Base-by-base conservation (phyloP, 2,888 invertebrate species). In the Oeneis ivallda region DNA sequence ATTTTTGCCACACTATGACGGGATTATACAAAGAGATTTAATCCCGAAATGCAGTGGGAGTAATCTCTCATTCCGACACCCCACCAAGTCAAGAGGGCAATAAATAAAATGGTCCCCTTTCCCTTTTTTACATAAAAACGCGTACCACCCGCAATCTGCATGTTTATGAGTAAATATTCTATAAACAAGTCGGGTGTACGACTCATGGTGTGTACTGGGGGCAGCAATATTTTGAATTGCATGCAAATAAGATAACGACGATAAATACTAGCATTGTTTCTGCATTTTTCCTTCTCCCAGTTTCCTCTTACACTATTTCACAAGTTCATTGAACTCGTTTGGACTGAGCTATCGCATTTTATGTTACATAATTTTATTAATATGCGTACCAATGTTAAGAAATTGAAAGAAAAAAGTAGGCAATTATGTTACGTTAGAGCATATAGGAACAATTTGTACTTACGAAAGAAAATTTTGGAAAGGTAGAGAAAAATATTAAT, bases 141-240 rank as follows among this genome's bases (percentile, higher is more conserved):
- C 86, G 85, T 85, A 89, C 86, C 91, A 86, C 89, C 87, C 89
- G 84, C 91, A 91, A 91, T 91, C 91, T 92, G 87, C 92, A 91
- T 91, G 90, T 91, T 91, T 91, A 92, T 91, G 90, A 89, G 89
- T 80, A 86, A 86, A 89, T 88, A 90, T 91, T 91, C 89, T 91
- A 91, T 91, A 88, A 90, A 90, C 87, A 88, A 87, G 84, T 85
- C 83, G 80, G 81, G 81, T 78, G 74, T 75, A 75, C 76, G 77
- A 79, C 80, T 78, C 79, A 76, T 79, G 76, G 75, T 79, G 76
- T 80, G 79, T 78, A 80, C 75, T 73, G 78, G 80, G 79, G 83
- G 84, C 83, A 85, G 85, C 84, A 86, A 89, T 89, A 87, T 82
- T 80, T 81, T 77, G 82, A 85, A 92, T 91, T 89, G 89, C 85